Base-by-base conservation (phyloP, 2,113 vertebrate species). In the Lanius ludovicianus region DNA sequence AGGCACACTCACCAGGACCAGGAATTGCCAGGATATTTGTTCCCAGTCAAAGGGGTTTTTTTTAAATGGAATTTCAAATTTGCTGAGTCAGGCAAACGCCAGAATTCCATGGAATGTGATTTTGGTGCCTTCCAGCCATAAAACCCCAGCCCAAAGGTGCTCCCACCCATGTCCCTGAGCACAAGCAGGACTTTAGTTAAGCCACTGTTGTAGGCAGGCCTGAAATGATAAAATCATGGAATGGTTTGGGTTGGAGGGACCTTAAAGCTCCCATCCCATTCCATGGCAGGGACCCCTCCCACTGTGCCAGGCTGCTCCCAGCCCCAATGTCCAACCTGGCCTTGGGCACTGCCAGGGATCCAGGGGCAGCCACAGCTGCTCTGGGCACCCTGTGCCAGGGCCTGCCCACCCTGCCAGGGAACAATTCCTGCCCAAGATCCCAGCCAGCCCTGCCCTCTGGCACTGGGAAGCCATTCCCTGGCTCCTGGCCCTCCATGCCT, bases 401-500 rank as follows among this genome's bases (percentile, higher is more conserved):
- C 28, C 41, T 64, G 2, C 24, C 60, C 39, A 23, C 62, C 62
- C 52, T 82, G 11, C 11, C 35, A 59, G 64, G 27, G 23, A 70
- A n/a, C 12, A 83, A 83, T 83, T 49, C 24, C 80, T 35, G 1
- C 21, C 56, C 35, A 11, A 47, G 0, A 9, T 57, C 78, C 52
- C 78, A 81, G 0, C 76, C 16, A 56, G 2, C 33, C 23, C n/a
- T 50, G n/a, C 18, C 13, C n/a, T 50, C 67, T 52, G 46, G 13
- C 55, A 56, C 20, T 56, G 55, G 55, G 55, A 5, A 59, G 42
- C 57, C 57, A 62, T 84, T 84, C 81, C 80, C 68, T 62, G 46
- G 0, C 0, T 62, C 21, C 81, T 84, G 47, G 13, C 25, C 56
- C 46, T 83, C 8, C 30, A 11, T 0, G 0, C 80, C 80, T 31